Base-by-base conservation (phyloP, 2,888 invertebrate genomes). In the Venusia cambrica region DNA sequence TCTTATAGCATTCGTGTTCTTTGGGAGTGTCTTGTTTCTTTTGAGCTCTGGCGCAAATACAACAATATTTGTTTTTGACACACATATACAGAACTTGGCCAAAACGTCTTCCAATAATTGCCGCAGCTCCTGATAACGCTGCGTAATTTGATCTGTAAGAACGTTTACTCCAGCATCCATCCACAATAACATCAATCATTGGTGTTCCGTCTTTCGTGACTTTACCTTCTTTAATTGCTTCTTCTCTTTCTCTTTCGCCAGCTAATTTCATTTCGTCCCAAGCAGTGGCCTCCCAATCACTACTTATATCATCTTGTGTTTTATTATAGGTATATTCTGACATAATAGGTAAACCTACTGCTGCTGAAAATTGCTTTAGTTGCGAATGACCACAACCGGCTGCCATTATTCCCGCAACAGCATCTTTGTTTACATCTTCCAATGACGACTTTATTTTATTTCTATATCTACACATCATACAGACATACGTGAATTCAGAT, bases 21-120 rank as follows among this genome's bases (percentile, higher is more conserved):
- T 29, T 18, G 3, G 27, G 18, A 7, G 12, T 27, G 4, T 11
- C 12, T 25, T 40, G 33, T 38, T 34, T 40, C 6, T 48, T 45
- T 32, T 52, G 30, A 22, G 48, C 37, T 33, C 43, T 28, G 1
- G 46, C 46, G 11, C 51, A 48, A 22, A 48, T 35, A 13, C 30
- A 32, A 16, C 44, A 46, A 36, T 46, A 51, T 44, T 49, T 49
- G 24, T 49, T 49, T 40, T 49, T 49, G 2, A 46, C 45, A 4
- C 30, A 5, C 25, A 43, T 33, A n/a, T 18, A 27, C 21, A 45
- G 13, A 10, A 52, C 41, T 36, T 50, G 14, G n/a, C 46, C 43
- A 28, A 38, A 38, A 6, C 27, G 22, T 29, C 37, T 31, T 4
- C 48, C 49, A 28, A 54, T 45, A 2, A 50, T 54, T 3, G 46